Base-by-base conservation (phyloP, 1,140 invertebrate genomes). In the Nasonia giraulti region DNA sequence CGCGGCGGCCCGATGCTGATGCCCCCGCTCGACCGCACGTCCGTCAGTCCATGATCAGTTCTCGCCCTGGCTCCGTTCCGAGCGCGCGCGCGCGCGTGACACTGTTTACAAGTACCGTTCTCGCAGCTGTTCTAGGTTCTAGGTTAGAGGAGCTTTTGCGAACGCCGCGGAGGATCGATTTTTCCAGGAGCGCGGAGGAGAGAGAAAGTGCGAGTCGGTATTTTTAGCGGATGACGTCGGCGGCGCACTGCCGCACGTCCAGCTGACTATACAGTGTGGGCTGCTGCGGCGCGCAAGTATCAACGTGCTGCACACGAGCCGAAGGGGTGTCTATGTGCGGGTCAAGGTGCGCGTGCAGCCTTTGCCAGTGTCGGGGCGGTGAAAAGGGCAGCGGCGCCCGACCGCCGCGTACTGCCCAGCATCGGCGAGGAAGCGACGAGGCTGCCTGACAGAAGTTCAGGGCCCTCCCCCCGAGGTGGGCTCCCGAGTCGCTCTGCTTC, bases 331-430 rank as follows among this genome's bases (percentile, higher is more conserved):
- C 20, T 77, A 78, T 78, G 76, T 78, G 76, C 66, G 62, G 55
- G 82, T 23, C 66, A 77, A 44, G 66, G 55, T 55, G 82, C 37
- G 33, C 11, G n/a, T 66, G 69, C 75, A 66, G 62, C 44, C 27
- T 23, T 80, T 79, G 23, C 50, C 75, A 50, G 69, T 85, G 79
- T 75, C 77, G 83, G 75, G 44, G 84, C 27, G 27, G 27, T 74
- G 55, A 78, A 78, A 77, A 50, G 86, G 68, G 66, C 82, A 78
- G 79, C 68, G 68, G 79, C 44, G 66, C 68, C 23, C 69, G 80
- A 20, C 74, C 40, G 82, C 20, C 66, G 73, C 37, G 33, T 11
- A 76, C 69, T 77, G 47, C 69, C 68, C 68, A 14, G 0, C 55
- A 44, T 31, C 23, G 55, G 8, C 55, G n/a, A 62, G 40, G 8